Evolutionary conservation across 2,888 invertebrate species (phyloP).

Genomic region (Myopa tessellatipennis): DNA sequence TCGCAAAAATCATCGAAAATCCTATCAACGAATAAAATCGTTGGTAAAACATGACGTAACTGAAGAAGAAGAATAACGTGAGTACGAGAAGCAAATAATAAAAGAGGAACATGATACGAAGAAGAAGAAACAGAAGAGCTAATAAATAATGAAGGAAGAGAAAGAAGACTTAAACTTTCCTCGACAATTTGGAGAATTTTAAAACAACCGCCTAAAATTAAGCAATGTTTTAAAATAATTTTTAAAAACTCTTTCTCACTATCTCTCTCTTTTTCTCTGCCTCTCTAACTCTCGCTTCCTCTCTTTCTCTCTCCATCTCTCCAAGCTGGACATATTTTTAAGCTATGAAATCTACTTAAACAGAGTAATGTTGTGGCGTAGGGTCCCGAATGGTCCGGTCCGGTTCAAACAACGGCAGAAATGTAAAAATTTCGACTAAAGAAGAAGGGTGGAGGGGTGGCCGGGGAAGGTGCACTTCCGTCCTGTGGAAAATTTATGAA

Average conservation of each 20-base stretch:
- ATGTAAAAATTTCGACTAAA: too few species aligned
- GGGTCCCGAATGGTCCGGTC: too few species aligned
- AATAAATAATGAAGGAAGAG: too few species aligned
- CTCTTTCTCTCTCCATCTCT: not conserved
- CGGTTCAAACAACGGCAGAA: too few species aligned
- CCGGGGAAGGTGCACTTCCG: not conserved
- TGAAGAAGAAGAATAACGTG: not conserved
- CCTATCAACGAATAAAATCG: slow-evolving; percentile 5
- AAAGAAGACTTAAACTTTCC: not conserved
- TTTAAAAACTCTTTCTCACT: not conserved
- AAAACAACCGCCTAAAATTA: not conserved
- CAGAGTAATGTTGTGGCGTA: too few species aligned
- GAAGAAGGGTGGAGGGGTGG: not conserved
- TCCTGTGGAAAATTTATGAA: not conserved
- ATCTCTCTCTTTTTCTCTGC: not conserved
- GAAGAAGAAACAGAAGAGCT: too few species aligned
- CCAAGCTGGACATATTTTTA: not conserved
- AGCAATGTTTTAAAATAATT: not conserved
- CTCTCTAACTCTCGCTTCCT: not conserved
- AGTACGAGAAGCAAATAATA: not conserved
- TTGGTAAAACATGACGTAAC: not conserved
- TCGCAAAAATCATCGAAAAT: not conserved
- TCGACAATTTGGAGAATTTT: not conserved
- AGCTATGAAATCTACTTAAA: not conserved
- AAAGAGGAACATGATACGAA: not conserved